A percentile compares a stretch with the other conserved stretches of the same genome.
These are phyloP conservation scores for Ischnus inquisitorius DNA, from an alignment of 2,888 invertebrate genomes.

Conservation along the genomic window DNA sequence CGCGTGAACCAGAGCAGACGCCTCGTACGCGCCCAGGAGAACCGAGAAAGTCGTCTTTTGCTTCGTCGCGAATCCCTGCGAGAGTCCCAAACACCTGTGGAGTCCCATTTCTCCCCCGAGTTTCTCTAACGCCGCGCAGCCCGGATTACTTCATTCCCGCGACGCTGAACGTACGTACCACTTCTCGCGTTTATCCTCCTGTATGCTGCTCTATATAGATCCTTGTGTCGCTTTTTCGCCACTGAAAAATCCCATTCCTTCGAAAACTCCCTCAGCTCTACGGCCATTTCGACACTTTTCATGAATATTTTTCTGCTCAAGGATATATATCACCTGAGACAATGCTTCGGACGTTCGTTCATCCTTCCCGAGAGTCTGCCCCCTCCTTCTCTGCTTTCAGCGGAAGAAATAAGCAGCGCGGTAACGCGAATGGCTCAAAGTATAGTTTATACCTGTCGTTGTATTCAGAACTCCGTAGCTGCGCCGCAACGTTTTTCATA, in stretches of 20 bases:
- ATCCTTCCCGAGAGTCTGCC: neutral
- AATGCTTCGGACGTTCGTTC: neutral
- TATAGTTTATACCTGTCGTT: neutral
- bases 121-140: neutral
- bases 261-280: neutral
- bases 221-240: neutral
- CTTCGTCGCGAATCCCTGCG: constrained; percentile 1
- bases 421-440: constrained; percentile 9
- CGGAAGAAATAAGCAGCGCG: constrained; percentile 31
- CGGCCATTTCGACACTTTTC: neutral
- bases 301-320: constrained; percentile 1
- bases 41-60: constrained; percentile 11
- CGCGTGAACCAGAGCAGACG: neutral
- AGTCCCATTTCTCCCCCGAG: constrained; percentile 40
- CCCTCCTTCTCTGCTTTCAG: neutral
- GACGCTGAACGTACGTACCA: constrained; percentile 44
- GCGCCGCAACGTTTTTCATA: neutral
- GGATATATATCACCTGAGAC: constrained; percentile 19
- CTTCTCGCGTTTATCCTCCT: constrained; percentile 13
- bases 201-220: neutral
- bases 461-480: neutral
- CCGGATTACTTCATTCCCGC: constrained; percentile 41
- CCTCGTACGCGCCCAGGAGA: neutral
- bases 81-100: constrained; percentile 48
- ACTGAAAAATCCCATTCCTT: neutral